Evolutionary conservation across 2,113 vertebrate genomes (phyloP).

Genomic region (Malaclemys terrapin): DNA sequence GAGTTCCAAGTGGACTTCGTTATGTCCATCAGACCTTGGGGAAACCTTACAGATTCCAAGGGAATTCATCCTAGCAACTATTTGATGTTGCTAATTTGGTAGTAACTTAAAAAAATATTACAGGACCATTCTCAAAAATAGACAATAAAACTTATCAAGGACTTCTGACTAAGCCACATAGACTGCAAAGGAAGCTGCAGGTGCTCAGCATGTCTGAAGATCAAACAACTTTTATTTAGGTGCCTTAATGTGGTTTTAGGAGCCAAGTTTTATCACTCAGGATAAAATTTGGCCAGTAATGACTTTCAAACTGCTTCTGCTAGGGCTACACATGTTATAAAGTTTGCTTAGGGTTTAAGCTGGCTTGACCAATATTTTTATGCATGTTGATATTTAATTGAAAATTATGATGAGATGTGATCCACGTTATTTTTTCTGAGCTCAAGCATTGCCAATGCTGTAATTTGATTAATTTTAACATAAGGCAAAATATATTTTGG

Average conservation of each 20-base stretch:
- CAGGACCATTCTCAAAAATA: background rate
- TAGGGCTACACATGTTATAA: background rate
- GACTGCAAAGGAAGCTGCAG: background rate
- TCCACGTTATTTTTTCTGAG: slow-evolving; percentile 65
- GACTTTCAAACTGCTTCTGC: slow-evolving; percentile 35
- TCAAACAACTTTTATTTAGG: background rate
- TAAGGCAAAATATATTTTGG: slow-evolving; percentile 58
- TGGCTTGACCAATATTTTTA: slow-evolving; percentile 29
- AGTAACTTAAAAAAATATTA: background rate
- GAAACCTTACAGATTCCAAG: background rate
- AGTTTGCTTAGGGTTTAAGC: slow-evolving; percentile 34
- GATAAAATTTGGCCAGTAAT: background rate
- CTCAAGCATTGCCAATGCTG: slow-evolving; percentile 37
- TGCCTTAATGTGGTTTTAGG: background rate
- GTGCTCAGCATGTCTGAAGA: background rate
- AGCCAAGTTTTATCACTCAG: background rate
- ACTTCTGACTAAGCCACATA: background rate
- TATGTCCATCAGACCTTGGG: background rate
- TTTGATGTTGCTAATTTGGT: background rate
- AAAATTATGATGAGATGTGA: slow-evolving; percentile 60
- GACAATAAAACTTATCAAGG: background rate
- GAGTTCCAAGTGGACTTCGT: background rate
- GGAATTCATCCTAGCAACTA: background rate
- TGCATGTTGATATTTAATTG: slow-evolving; percentile 63
- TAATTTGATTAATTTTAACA: slow-evolving; percentile 57